Conservation (phyloP, 2,888 invertebrate species). For the Chrysolina americana region DNA sequence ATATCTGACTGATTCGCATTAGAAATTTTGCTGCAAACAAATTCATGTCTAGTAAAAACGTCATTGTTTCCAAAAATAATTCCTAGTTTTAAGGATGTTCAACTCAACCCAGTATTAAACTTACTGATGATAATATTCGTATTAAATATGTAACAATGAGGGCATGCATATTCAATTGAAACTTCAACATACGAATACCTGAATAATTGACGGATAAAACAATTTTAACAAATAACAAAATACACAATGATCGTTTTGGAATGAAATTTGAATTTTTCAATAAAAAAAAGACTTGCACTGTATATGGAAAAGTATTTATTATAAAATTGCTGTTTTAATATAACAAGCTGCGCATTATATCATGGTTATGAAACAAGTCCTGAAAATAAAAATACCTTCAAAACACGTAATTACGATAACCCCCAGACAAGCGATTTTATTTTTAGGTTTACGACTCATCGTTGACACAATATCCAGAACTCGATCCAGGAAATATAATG, state of each 20-base stretch:
- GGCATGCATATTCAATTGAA: neutral
- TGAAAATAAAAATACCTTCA: neutral
- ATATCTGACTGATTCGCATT: neutral
- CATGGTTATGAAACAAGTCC: neutral
- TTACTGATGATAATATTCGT: too few species aligned
- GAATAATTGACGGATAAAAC: neutral
- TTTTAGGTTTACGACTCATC: neutral
- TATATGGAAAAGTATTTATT: neutral
- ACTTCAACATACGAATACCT: neutral
- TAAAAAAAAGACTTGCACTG: neutral
- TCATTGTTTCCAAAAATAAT: too few species aligned
- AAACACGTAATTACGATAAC: neutral
- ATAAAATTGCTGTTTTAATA: neutral
- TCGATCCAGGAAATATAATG: too few species aligned
- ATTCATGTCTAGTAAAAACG: too few species aligned
- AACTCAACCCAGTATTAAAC: too few species aligned
- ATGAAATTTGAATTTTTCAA: neutral
- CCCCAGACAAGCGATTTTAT: neutral
- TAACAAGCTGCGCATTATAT: neutral
- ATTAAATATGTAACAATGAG: neutral
- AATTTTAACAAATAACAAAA: too few species aligned
- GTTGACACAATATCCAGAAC: too few species aligned
- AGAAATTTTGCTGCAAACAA: neutral
- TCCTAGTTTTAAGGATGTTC: too few species aligned
- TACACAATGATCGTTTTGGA: neutral